Percentiles rank a stretch among this genome's conserved stretches.
These are phyloP conservation scores for Calidris pygmaea DNA, from an alignment of 2,113 vertebrate species.

Conservation along the genomic window DNA sequence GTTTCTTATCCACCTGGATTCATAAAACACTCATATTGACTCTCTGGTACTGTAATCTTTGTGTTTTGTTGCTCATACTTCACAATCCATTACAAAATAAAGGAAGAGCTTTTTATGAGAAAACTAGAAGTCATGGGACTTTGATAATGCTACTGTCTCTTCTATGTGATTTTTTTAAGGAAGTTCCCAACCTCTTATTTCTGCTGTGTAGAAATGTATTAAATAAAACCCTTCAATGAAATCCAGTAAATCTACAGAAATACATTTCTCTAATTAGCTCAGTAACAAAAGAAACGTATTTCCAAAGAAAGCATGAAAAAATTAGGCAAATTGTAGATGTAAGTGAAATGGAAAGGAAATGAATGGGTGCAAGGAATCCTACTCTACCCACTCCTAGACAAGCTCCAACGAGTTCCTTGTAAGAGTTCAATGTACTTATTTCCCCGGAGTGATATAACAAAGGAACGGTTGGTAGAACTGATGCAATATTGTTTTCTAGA, in stretches of 20 bases:
- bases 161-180: not conserved
- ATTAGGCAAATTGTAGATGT: not conserved
- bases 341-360: not conserved
- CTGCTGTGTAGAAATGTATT: not conserved
- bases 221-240: not conserved
- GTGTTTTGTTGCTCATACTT: not conserved
- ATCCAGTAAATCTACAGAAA: not conserved
- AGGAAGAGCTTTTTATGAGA: not conserved
- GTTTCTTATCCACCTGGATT: slow-evolving; percentile 12
- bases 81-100: not conserved
- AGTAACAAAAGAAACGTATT: not conserved
- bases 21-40: slow-evolving; percentile 9
- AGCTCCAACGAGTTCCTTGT: not conserved
- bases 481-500: not conserved
- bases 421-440: not conserved
- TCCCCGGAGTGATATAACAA: not conserved
- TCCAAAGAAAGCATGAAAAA: not conserved
- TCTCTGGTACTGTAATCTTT: not conserved
- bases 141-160: not conserved
- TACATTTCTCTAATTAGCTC: not conserved
- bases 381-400: not conserved
- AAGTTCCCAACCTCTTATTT: not conserved
- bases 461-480: not conserved
- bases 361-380: not conserved
- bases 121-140: not conserved